Evolutionary conservation across 1,140 invertebrate species (phyloP).

Genomic region (Procambarus virginalis): DNA sequence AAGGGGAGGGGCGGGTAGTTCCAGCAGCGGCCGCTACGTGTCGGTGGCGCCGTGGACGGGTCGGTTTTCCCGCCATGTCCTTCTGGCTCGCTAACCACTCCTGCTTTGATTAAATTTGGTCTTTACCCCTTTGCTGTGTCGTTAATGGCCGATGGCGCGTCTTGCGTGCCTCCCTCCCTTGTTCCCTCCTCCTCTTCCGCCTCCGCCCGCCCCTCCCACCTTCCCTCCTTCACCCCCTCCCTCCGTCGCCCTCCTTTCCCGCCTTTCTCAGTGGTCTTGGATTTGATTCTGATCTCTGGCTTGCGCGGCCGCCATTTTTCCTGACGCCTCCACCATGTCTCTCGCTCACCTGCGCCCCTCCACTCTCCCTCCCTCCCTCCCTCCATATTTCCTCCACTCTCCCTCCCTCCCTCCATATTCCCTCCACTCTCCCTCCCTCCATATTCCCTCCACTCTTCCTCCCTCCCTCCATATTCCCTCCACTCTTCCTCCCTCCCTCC

Average conservation of each 20-base stretch:
- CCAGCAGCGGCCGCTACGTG: slow-evolving; percentile 18
- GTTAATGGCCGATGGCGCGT: slow-evolving; percentile 28
- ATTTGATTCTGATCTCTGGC: not conserved
- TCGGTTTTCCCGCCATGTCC: slow-evolving; percentile 7
- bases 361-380: too few species aligned
- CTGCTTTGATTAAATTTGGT: slow-evolving; percentile 58
- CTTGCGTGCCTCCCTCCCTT: slow-evolving; percentile 7
- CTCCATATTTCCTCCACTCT: too few species aligned
- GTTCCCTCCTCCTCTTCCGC: not conserved
- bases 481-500: too few species aligned
- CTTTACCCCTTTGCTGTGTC: slow-evolving; percentile 36
- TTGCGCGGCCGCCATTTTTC: not conserved
- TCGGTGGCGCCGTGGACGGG: slow-evolving; percentile 33
- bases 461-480: too few species aligned
- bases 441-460: too few species aligned
- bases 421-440: too few species aligned
- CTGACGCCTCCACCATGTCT: not conserved
- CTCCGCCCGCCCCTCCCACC: not conserved
- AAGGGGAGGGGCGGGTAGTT: slow-evolving; percentile 7
- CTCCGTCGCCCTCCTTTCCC: not conserved
- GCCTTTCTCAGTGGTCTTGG: not conserved
- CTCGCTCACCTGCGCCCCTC: too few species aligned
- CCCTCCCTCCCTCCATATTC: too few species aligned
- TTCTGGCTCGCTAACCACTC: slow-evolving; percentile 16
- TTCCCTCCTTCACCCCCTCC: not conserved